Evolutionary conservation across 1,140 invertebrate genomes (phyloP), one percentile per base, ranked within the genome.

Genomic region (Conopomorpha cramerella): DNA sequence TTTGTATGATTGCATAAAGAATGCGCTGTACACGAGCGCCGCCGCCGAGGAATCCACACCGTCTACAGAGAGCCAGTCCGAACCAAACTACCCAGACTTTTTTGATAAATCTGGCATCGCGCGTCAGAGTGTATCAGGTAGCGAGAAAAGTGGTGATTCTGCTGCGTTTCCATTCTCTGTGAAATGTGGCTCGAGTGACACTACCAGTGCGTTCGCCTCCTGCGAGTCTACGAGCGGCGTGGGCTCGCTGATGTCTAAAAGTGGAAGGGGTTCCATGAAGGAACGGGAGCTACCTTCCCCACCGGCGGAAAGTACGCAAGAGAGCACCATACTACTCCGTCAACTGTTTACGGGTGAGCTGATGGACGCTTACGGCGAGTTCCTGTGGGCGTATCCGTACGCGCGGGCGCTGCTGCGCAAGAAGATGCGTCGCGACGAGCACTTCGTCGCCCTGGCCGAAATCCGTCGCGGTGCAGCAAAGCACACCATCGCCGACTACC

Each of bases 1-100:
- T 51, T 44, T 78, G 14, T 78, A 78, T 37, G 71, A 78, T 18
- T 76, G 74, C 32, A 77, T 78, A 13, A 78, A 78, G 43, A 74
- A 73, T 38, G 47, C 58, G 6, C 58, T 53, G 3, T 73, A 71
- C 32, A 58, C 49, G 13, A 66, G 61, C 31, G 53, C 55, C 4
- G 55, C 51, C 3, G 50, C 49, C 13, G 65, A 64, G 16, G 65
- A 71, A 34, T 70, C 70, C 1, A 67, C 67, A 13, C 71, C 71
- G 1, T 68, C 67, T 10, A 61, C 64, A 2, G 71, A 67, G 30
- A 62, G 58, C 16, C 67, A 62, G 27, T 68, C 58, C 0, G 71
- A 76, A 41, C 66, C 64, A 16, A 65, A 62, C 36, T 76, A 55
- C 51, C 60, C 60, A 16, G 64, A 72, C 30, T 76, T 55, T 32